Base-by-base conservation (phyloP, 37 sponge, comb jelly and placozoan species). In the Halichondria panicea region DNA sequence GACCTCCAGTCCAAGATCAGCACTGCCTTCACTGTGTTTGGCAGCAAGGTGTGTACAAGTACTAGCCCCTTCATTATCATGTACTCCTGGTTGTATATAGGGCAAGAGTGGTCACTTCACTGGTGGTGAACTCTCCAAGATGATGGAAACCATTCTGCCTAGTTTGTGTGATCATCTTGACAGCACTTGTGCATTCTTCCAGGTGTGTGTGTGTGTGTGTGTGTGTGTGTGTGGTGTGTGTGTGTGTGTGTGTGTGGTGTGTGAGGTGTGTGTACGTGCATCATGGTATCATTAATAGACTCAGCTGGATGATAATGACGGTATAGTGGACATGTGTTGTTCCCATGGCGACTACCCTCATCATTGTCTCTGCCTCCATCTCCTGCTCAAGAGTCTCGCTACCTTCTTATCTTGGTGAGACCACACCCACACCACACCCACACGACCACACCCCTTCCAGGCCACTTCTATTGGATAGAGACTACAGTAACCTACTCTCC, bases 91-190 rank as follows among this genome's bases (percentile, higher is more conserved):
- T 48, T 48, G 52, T 48, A 48, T 46, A 66, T 37, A 38, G 65
- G 27, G 34, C 9, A n/a, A 22, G 30, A 18, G 8, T 27, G 11
- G 62, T 60, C 28, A 27, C 28, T 69, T 22, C 59, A 74, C 67
- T 41, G 45, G 42, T 0, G 68, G 24, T 27, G 58, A 82, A 55
- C 55, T 82, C 33, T 67, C 55, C 12, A 19, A 25, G 18, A 60
- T 42, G 36, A 64, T 71, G 66, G 33, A 45, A 0, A 37, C 32
- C 22, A 44, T 89, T 27, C 12, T 75, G 50, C 63, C 76, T 0
- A 36, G 70, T 37, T 45, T 89, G 33, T 84, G 89, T 59, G 60
- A 74, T 21, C 80, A 84, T 21, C 52, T 89, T 54, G 89, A 89
- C 81, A 79, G 12, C 48, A 71, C 75, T 36, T 70, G 64, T 43